A percentile compares a stretch with the other conserved stretches of the same genome.
Evolutionary conservation across 1,140 invertebrate species (phyloP).

Genomic region (Drosophila kurseongensis): DNA sequence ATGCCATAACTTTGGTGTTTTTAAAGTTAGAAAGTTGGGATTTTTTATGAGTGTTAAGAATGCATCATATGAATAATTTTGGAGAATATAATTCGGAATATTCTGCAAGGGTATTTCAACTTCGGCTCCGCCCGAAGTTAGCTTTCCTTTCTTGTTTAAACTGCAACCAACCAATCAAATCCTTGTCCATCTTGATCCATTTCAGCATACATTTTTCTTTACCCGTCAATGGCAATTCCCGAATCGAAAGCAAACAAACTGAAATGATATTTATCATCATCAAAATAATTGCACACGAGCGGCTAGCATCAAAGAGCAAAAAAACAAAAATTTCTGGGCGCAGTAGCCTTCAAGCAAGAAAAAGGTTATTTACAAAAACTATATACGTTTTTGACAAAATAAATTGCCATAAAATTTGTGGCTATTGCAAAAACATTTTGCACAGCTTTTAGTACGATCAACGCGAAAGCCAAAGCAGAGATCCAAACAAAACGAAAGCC

Average conservation of each 20-base stretch:
- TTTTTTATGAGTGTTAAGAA: too few relatives aligned
- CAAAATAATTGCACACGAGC: conserved; percentile 66
- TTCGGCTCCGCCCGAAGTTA: too few relatives aligned
- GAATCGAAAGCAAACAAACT: conserved; percentile 50
- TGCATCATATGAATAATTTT: too few relatives aligned
- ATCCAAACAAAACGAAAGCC: conserved; percentile 42
- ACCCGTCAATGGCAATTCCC: conserved; percentile 15
- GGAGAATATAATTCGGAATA: too few relatives aligned
- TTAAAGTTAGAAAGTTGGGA: too few relatives aligned
- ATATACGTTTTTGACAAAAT: conserved; percentile 77
- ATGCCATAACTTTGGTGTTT: too few relatives aligned
- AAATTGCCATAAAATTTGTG: conserved; percentile 76
- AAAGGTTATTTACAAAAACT: conserved; percentile 53
- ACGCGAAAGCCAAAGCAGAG: conserved; percentile 23
- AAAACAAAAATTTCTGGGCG: conserved; percentile 39
- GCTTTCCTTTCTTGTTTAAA: too few relatives aligned
- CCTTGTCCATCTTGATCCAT: conserved; percentile 32
- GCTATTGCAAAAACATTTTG: conserved; percentile 68
- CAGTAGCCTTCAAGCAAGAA: conserved; percentile 57
- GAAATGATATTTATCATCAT: conserved; percentile 58
- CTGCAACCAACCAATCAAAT: conserved; percentile 3
- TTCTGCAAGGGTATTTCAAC: too few relatives aligned
- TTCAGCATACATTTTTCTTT: conserved; percentile 15
- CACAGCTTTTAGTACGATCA: conserved; percentile 62
- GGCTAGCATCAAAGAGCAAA: conserved; percentile 62